phyloP scores from a whole-genome alignment of 1,140 invertebrate species.

The Doryteuthis pealeii region DNA sequence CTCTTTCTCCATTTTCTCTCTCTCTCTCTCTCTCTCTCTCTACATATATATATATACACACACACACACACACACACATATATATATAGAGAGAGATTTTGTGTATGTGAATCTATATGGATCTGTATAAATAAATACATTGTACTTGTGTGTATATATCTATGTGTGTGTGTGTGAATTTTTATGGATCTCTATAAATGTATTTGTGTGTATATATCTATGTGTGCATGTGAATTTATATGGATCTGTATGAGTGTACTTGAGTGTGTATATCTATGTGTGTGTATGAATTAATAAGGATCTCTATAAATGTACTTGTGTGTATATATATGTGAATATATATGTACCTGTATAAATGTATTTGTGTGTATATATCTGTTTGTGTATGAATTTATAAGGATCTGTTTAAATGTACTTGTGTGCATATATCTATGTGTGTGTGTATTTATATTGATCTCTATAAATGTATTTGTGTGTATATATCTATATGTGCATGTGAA shows the following conservation, averaged over 20 bases:
- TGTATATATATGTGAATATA: background rate
- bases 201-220: too few relatives aligned
- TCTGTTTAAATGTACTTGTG: background rate
- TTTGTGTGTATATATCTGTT: background rate
- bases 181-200: background rate
- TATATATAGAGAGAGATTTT: too few relatives aligned
- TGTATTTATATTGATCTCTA: background rate
- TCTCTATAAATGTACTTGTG: background rate
- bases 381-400: background rate
- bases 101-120: background rate
- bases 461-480: background rate
- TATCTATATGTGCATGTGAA: too few relatives aligned
- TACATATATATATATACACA: background rate
- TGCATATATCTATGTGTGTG: background rate
- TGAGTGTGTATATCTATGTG: background rate
- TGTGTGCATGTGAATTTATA: too few relatives aligned
- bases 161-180: background rate
- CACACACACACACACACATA: background rate
- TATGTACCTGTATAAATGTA: background rate
- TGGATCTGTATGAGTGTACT: background rate
- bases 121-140: background rate
- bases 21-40: too few relatives aligned
- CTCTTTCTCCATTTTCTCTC: too few relatives aligned
- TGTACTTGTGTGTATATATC: background rate
- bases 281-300: background rate